Evolutionary conservation across 2,888 invertebrate genomes (phyloP).

Genomic region (Lymantria dispar): DNA sequence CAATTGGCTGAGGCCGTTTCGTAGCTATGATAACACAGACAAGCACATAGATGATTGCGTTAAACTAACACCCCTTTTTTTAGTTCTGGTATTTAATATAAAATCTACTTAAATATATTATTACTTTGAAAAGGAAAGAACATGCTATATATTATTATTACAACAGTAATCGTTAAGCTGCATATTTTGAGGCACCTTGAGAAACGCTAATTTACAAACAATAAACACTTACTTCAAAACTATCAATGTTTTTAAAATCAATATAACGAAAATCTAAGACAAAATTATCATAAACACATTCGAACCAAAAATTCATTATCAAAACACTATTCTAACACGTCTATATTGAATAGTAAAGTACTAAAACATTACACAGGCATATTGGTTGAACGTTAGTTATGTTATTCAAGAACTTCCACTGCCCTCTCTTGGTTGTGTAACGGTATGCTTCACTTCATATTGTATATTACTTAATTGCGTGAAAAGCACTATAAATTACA

Average conservation of each 20-base stretch:
- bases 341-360: constrained; percentile 3
- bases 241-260: constrained; percentile 7
- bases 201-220: no score
- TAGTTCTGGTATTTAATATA: no score
- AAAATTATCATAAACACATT: constrained; percentile 40
- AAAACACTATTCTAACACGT: constrained; percentile 13
- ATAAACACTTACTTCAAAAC: constrained; percentile 20
- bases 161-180: no score
- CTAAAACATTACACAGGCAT: constrained; percentile 7
- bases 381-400: constrained; percentile 14
- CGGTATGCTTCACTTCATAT: constrained; percentile 2
- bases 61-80: no score
- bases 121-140: no score
- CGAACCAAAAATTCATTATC: constrained; percentile 48
- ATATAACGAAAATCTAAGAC: constrained; percentile 33
- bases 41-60: no score
- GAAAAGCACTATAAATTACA: background rate
- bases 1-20: no score
- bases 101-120: no score
- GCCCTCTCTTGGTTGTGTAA: constrained; percentile 2
- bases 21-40: no score
- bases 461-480: background rate
- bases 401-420: constrained; percentile 8
- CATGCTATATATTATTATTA: no score
- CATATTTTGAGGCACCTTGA: no score